Conservation (phyloP, 2,888 invertebrate species). For the Acanthosepion lycidas region DNA sequence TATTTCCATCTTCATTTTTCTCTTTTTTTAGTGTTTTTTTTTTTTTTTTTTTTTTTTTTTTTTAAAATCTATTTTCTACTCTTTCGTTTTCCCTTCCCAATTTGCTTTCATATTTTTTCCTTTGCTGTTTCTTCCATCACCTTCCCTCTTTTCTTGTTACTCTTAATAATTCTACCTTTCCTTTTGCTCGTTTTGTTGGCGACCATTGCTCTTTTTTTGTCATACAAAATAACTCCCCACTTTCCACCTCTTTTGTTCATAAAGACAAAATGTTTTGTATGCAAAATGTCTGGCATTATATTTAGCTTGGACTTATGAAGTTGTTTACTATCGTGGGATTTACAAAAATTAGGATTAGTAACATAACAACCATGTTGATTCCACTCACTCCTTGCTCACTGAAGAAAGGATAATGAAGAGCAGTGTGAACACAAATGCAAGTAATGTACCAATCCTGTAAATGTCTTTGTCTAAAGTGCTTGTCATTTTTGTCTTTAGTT, state of each 20-base stretch:
- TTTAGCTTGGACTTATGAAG: slow-evolving; percentile 2
- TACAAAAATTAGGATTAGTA: slow-evolving; percentile 33
- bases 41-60: too few species aligned
- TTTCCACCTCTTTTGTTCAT: too few species aligned
- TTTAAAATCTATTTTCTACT: background rate
- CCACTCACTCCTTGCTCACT: background rate
- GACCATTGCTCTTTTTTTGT: too few species aligned
- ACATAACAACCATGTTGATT: background rate
- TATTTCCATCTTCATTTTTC: too few species aligned
- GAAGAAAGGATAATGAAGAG: too few species aligned
- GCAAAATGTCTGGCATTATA: slow-evolving; percentile 33
- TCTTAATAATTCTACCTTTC: too few species aligned
- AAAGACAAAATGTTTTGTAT: slow-evolving; percentile 33
- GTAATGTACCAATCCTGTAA: background rate
- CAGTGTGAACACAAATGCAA: background rate
- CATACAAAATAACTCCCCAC: too few species aligned
- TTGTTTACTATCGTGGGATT: slow-evolving; percentile 33
- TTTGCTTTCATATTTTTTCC: background rate
- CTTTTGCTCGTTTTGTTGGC: too few species aligned
- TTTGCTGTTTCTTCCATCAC: background rate
- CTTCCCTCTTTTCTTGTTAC: too few species aligned
- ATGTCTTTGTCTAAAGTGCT: background rate
- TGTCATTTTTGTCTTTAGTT: background rate
- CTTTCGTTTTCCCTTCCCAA: background rate
- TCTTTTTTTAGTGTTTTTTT: background rate